Percentiles rank a stretch among this genome's conserved stretches.
phyloP scores from a whole-genome alignment of 2,797 vertebrate species.

The Galago senegalensis region DNA sequence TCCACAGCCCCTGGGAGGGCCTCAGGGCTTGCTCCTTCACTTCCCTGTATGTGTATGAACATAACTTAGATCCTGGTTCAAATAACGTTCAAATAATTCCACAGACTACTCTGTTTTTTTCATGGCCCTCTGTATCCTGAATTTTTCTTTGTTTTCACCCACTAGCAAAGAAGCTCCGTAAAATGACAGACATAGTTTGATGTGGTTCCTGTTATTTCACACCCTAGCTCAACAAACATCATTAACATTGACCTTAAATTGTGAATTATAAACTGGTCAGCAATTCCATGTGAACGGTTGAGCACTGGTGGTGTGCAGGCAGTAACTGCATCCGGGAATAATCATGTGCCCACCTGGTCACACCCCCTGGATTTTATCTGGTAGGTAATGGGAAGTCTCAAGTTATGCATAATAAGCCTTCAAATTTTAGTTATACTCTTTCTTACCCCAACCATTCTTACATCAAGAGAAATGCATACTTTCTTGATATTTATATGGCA shows the following conservation, averaged over 20 bases:
- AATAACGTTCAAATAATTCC: no score
- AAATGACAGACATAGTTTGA: not conserved
- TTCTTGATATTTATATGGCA: not conserved
- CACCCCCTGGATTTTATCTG: not conserved
- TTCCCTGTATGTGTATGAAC: not conserved
- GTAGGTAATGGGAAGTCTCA: not conserved
- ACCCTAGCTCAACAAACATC: conserved; percentile 13
- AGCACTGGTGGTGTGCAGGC: not conserved
- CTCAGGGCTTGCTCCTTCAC: not conserved
- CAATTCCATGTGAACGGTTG: not conserved
- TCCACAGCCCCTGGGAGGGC: no score
- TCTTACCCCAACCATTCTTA: not conserved
- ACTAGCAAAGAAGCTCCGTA: conserved; percentile 9
- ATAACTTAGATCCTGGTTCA: no score
- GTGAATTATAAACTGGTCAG: not conserved
- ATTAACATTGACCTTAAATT: conserved; percentile 16
- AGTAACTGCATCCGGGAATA: not conserved
- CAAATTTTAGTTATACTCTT: not conserved
- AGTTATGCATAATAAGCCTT: not conserved
- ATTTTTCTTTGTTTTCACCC: not conserved
- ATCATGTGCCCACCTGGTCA: not conserved
- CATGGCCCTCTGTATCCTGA: not conserved
- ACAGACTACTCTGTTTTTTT: not conserved
- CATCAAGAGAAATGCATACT: not conserved
- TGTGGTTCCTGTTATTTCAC: not conserved